These are phyloP conservation scores for Athrips mouffetella DNA, from an alignment of 2,888 invertebrate species.

Conservation along the genomic window DNA sequence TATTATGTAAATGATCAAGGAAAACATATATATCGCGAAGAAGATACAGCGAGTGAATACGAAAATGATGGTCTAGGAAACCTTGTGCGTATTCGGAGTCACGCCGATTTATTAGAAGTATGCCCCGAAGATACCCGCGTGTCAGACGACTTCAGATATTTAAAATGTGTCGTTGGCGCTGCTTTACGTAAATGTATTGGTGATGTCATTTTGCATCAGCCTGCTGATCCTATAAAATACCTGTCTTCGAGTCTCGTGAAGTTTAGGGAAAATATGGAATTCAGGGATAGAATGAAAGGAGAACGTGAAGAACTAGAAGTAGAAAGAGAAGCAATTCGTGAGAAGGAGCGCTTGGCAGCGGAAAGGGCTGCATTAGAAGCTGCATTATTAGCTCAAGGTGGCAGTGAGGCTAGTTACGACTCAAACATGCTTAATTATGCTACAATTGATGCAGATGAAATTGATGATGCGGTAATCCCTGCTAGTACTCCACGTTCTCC, in stretches of 20 bases:
- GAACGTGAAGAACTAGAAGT: constrained; percentile 52
- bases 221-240: constrained; percentile 64
- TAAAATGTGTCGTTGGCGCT: constrained; percentile 56
- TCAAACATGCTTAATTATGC: constrained; percentile 57
- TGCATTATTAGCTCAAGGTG: constrained; percentile 46
- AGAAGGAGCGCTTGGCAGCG: constrained; percentile 54
- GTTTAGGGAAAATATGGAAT: constrained; percentile 60
- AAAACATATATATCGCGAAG: constrained; percentile 64
- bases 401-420: constrained; percentile 65
- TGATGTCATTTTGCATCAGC: constrained; percentile 60
- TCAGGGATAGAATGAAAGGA: constrained; percentile 45
- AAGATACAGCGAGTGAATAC: constrained; percentile 60
- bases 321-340: constrained; percentile 52
- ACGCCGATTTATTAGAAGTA: constrained; percentile 51
- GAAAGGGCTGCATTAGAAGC: constrained; percentile 55
- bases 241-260: constrained; percentile 52
- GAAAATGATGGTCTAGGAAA: constrained; percentile 71
- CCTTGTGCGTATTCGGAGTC: constrained; percentile 63
- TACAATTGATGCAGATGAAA: constrained; percentile 36
- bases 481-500: constrained; percentile 28
- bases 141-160: constrained; percentile 64
- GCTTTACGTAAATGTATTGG: constrained; percentile 63
- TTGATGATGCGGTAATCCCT: constrained; percentile 34
- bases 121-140: constrained; percentile 62
- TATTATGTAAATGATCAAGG: constrained; percentile 60